phyloP scores from a whole-genome alignment of 2,888 invertebrate genomes.

The Parthenolecanium corni region DNA sequence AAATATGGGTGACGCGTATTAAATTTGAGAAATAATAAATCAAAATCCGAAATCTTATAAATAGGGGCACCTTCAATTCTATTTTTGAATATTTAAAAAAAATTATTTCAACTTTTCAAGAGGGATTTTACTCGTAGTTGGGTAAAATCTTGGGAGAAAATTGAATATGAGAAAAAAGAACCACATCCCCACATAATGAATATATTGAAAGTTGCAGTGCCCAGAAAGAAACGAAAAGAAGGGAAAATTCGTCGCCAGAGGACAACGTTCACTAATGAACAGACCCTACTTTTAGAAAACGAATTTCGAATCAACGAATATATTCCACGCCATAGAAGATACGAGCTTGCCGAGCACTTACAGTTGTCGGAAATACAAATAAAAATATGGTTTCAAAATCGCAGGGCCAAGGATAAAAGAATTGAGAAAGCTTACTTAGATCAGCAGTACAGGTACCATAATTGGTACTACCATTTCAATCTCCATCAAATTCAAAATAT shows the following conservation, averaged over 20 bases:
- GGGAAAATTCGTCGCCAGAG: conserved; percentile 77
- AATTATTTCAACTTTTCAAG: too few relatives aligned
- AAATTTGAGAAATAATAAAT: too few relatives aligned
- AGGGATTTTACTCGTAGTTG: too few relatives aligned
- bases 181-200: too few relatives aligned
- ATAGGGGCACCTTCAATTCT: too few relatives aligned
- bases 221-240: conserved; percentile 72
- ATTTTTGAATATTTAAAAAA: too few relatives aligned
- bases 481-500: not conserved
- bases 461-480: not conserved
- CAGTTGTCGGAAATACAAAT: conserved; percentile 36
- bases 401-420: conserved; percentile 89
- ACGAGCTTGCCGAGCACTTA: conserved; percentile 61
- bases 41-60: too few relatives aligned
- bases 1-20: too few relatives aligned
- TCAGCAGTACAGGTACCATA: conserved; percentile 73
- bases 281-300: conserved; percentile 76
- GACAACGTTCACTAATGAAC: conserved; percentile 89
- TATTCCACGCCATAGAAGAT: conserved; percentile 72
- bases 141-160: too few relatives aligned
- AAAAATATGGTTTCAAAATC: conserved; percentile 89
- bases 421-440: conserved; percentile 92
- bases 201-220: conserved; percentile 60
- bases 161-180: too few relatives aligned
- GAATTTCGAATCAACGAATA: conserved; percentile 89